Percentiles rank a stretch among this genome's conserved stretches.
Evolutionary conservation across 2,113 vertebrate species (phyloP).

Genomic region (Hyaena hyaena): DNA sequence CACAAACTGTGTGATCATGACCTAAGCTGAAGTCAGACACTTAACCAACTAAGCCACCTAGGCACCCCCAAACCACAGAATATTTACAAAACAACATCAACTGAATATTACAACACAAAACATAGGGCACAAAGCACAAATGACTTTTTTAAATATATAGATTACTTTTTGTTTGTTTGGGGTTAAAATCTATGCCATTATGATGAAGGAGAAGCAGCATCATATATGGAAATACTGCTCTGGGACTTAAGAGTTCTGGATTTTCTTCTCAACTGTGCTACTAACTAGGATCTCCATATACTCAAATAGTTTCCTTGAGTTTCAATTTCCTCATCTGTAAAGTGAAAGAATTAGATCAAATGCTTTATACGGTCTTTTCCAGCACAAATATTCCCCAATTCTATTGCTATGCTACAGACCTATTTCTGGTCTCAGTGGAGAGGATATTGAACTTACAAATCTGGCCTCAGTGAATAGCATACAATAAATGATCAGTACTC

Average conservation of each 20-base stretch:
- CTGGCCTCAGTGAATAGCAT: neutral
- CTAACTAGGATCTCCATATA: neutral
- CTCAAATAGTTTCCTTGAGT: neutral
- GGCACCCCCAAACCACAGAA: neutral
- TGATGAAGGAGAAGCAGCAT: neutral
- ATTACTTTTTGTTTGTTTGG: neutral
- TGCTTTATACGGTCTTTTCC: neutral
- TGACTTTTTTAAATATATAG: neutral
- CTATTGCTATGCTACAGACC: neutral
- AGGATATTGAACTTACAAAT: neutral
- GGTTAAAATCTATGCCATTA: neutral
- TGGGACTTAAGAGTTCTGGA: neutral
- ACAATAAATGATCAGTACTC: neutral
- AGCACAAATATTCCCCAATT: neutral
- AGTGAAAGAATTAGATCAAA: slow-evolving; percentile 6
- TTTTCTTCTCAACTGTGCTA: neutral
- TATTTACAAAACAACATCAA: neutral
- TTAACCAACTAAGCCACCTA: no score
- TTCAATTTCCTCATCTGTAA: slow-evolving; percentile 42
- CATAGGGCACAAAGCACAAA: neutral
- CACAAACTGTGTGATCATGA: no score
- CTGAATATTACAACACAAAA: neutral
- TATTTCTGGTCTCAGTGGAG: neutral
- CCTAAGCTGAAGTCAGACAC: no score
- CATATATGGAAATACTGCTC: neutral